Evolutionary conservation across 1,140 invertebrate species (phyloP).

Genomic region (Rhizoglyphus robini): DNA sequence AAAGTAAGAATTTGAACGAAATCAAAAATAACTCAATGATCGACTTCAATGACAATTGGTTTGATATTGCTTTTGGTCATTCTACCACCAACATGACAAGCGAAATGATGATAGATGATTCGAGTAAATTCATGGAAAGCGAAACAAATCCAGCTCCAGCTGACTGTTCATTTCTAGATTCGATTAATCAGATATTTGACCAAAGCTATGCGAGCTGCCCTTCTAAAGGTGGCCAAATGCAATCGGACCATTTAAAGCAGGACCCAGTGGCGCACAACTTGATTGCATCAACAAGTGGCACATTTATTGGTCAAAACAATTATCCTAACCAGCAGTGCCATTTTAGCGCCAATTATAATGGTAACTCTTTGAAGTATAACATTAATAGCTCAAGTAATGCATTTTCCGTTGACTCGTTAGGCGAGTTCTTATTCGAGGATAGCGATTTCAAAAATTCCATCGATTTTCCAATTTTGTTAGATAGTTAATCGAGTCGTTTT

Average conservation of each 20-base stretch:
- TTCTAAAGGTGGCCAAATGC: neutral
- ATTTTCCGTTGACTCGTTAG: constrained; percentile 41
- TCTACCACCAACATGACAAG: neutral
- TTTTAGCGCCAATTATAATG: neutral
- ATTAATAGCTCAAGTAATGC: neutral
- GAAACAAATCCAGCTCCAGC: neutral
- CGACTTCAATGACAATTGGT: constrained; percentile 8
- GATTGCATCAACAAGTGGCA: no score
- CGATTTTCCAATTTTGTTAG: constrained; percentile 32
- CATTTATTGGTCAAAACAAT: constrained; percentile 23
- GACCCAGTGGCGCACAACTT: constrained; percentile 47
- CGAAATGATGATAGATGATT: neutral
- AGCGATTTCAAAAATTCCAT: constrained; percentile 46
- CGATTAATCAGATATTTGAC: constrained; percentile 10
- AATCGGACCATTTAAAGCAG: constrained; percentile 29
- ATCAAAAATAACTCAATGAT: neutral
- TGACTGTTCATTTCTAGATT: neutral
- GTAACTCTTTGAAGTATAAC: constrained; percentile 23
- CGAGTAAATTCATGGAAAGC: no score
- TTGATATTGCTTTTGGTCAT: neutral
- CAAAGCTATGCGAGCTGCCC: neutral
- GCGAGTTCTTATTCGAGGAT: constrained; percentile 54
- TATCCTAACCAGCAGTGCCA: neutral
- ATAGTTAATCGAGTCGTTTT: neutral
- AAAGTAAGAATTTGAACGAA: neutral